Percentiles rank a stretch among this genome's conserved stretches.
phyloP scores from a whole-genome alignment of 2,113 vertebrate species.

The Alectura lathami region DNA sequence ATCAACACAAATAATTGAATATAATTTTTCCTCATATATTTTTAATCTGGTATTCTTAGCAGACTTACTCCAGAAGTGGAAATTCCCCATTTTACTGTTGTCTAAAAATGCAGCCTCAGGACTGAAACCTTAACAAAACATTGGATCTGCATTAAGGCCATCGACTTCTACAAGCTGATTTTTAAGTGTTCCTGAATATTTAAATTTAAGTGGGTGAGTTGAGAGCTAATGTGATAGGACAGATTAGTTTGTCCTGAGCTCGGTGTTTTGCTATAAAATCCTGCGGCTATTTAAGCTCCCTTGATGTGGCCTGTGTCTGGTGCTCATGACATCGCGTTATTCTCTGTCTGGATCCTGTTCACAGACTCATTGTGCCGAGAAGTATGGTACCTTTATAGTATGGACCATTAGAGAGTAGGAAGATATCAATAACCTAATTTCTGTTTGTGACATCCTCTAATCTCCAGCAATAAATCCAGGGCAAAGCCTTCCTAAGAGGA shows the following conservation, averaged over 20 bases:
- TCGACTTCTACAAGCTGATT: not conserved
- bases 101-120: not conserved
- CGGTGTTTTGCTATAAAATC: not conserved
- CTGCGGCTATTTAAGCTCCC: not conserved
- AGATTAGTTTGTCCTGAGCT: not conserved
- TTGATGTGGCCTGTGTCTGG: not conserved
- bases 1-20: not conserved
- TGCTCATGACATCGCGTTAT: not conserved
- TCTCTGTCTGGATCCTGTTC: not conserved
- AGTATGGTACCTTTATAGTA: not conserved
- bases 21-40: not conserved
- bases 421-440: constrained; percentile 45
- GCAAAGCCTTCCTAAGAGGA: not conserved
- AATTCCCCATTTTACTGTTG: not conserved
- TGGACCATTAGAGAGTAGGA: not conserved
- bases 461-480: constrained; percentile 28
- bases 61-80: not conserved
- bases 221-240: not conserved
- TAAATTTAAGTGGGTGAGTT: not conserved
- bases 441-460: not conserved
- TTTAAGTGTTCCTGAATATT: not conserved
- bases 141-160: not conserved
- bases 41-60: not conserved
- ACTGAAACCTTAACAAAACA: not conserved
- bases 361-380: not conserved